Percentiles rank a stretch among this genome's conserved stretches.
phyloP scores from a whole-genome alignment of 2,113 vertebrate genomes.

The Zosterops japonicus region DNA sequence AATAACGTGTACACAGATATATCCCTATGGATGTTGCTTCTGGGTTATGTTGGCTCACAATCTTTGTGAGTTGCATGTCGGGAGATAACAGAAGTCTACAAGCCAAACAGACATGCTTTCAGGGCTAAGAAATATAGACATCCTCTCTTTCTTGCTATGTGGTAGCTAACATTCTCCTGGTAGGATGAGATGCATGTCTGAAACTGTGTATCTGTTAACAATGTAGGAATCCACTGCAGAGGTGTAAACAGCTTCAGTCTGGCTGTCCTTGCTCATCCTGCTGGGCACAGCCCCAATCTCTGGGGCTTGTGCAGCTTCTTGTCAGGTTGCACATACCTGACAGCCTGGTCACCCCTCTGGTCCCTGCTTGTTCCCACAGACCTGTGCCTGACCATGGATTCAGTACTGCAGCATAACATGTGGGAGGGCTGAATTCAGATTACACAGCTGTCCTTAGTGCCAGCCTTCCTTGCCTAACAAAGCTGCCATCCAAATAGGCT shows the following conservation, averaged over 20 bases:
- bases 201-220: background rate
- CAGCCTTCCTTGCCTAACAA: background rate
- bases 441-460: accelerated
- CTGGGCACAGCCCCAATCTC: accelerated
- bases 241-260: background rate
- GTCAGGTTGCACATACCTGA: background rate
- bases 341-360: background rate
- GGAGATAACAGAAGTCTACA: background rate
- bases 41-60: background rate
- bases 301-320: background rate
- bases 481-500: background rate
- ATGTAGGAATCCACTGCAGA: accelerated
- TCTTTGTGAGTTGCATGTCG: background rate
- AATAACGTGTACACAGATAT: background rate
- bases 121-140: background rate
- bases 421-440: background rate
- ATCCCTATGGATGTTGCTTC: background rate
- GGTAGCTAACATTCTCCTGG: background rate
- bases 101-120: background rate
- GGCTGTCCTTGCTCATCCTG: background rate
- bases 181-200: background rate
- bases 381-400: accelerated
- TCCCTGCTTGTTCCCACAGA: background rate
- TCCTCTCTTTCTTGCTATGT: background rate
- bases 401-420: accelerated